These are phyloP conservation scores for Silurus asotus DNA, from an alignment of 2,113 vertebrate genomes.

Conservation along the genomic window DNA sequence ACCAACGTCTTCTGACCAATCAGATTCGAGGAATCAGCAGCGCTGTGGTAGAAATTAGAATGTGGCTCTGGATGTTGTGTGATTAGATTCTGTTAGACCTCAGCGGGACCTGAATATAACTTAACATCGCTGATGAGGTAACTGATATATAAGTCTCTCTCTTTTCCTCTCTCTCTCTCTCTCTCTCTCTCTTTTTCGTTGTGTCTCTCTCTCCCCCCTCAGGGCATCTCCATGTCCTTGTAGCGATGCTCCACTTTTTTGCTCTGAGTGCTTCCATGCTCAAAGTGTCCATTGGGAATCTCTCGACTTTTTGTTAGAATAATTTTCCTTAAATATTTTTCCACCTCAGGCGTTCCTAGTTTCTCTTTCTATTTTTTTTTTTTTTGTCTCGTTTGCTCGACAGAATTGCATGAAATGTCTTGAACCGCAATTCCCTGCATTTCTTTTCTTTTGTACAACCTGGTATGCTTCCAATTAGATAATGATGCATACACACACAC, in stretches of 20 bases:
- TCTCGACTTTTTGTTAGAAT: constrained; percentile 64
- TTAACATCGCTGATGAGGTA: constrained; percentile 13
- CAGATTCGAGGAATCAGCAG: background rate
- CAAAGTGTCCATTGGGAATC: constrained; percentile 62
- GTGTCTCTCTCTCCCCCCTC: constrained; percentile 12
- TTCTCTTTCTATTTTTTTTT: constrained; percentile 5
- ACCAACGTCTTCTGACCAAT: background rate
- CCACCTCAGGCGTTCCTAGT: constrained; percentile 53
- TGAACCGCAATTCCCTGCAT: constrained; percentile 55
- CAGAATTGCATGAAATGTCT: constrained; percentile 58
- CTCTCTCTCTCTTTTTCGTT: background rate
- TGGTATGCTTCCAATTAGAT: constrained; percentile 58
- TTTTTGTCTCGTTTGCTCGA: constrained; percentile 53
- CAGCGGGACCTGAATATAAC: constrained; percentile 3
- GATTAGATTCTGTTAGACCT: constrained; percentile 10
- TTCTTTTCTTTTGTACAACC: constrained; percentile 57
- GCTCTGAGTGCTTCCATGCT: constrained; percentile 59
- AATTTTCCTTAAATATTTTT: constrained; percentile 68
- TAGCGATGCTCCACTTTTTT: constrained; percentile 56
- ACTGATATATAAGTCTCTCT: background rate
- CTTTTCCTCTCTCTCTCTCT: constrained; percentile 8
- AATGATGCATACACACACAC: constrained; percentile 36
- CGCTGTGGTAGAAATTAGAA: too few relatives aligned
- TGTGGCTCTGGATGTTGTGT: background rate
- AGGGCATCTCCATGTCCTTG: constrained; percentile 54